Conservation (phyloP, 2,888 invertebrate species). For the Lasioglossum oenotherae region DNA sequence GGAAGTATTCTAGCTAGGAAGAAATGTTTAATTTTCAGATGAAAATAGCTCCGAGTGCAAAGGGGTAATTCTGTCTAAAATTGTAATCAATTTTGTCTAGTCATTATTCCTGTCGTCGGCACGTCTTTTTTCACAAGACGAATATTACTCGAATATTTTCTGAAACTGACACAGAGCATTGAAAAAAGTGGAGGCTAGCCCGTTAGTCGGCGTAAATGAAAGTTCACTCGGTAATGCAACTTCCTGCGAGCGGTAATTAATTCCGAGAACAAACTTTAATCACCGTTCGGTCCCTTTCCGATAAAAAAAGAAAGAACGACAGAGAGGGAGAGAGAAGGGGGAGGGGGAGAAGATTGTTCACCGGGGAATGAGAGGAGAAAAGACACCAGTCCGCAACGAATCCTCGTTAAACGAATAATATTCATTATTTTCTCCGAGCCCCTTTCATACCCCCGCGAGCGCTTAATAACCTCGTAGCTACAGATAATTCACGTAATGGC, state of each 20-base stretch:
- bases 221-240: constrained; percentile 25
- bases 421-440: constrained; percentile 24
- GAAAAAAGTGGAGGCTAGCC: not conserved
- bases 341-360: not conserved
- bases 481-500: constrained; percentile 13
- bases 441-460: not conserved
- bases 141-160: constrained; percentile 10
- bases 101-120: not conserved
- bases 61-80: not conserved
- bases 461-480: not conserved
- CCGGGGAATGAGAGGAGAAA: not conserved
- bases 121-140: not conserved
- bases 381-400: not conserved
- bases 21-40: no score
- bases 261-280: constrained; percentile 14
- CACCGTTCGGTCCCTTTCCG: not conserved
- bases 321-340: not conserved
- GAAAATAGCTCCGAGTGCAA: no score
- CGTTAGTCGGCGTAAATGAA: no score
- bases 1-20: no score
- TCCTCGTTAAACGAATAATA: constrained; percentile 17
- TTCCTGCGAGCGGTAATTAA: constrained; percentile 27
- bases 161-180: not conserved
- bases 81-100: not conserved
- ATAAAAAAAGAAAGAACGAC: not conserved